Evolutionary conservation across 2,888 invertebrate genomes (phyloP), one percentile per base, ranked within the genome.

Genomic region (Caenorhabditis macrosperma): DNA sequence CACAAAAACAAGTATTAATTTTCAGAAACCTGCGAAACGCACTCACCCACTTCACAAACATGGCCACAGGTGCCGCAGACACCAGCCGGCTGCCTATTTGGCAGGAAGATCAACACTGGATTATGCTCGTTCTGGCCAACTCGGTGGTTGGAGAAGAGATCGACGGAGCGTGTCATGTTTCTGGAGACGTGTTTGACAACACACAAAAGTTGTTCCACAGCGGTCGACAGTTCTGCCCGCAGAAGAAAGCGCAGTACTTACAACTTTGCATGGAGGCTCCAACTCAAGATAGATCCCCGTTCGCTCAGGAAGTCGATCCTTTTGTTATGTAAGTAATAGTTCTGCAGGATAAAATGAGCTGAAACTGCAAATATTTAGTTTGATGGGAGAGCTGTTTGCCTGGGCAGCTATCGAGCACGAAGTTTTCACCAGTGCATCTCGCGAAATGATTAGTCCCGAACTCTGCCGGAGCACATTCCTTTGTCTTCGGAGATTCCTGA

Each of bases 71-170:
- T 22, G 79, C 88, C 50, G 90, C 90, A 50, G 88, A 90, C 38
- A 79, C 87, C 24, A 35, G 33, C n/a, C 91, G 93, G 67, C 90
- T 95, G 30, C 93, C 93, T 75, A 93, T 92, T 60, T 91, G 96
- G 35, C 95, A 95, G 90, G 96, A 96, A 92, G 96, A 96, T 91
- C 91, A 96, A 24, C 95, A 96, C 91, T 96, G 96, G 96, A 93
- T 95, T 30, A 91, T 96, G 28, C 93, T 96, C 88, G 94, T 96
- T 64, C 88, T 92, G 57, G 85, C 81, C 15, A 74, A 80, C 20
- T 82, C 85, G 10, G 55, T 86, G 3, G 83, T 84, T 20, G 77
- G 77, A 2, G 86, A 86, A 50, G 86, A 86, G 38, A 33, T 75
- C 22, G 86, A 86, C 33, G 85, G 85, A 26, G 64, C 82, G 1